Percentiles rank a stretch among this genome's conserved stretches.
Evolutionary conservation across 2,888 invertebrate species (phyloP).

Genomic region (Dorcus parallelipipedus): DNA sequence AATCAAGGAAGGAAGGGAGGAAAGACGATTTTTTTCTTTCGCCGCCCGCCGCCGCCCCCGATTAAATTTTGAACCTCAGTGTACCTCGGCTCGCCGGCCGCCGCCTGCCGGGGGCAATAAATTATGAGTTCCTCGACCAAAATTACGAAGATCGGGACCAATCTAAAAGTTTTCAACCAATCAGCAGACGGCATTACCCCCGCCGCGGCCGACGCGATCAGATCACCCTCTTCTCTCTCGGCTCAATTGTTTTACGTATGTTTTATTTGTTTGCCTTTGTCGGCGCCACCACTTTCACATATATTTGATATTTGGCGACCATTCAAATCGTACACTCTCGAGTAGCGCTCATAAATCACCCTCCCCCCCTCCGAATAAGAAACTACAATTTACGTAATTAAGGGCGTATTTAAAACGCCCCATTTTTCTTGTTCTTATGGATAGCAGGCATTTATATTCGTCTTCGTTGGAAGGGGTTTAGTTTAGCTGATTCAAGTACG

Average conservation of each 20-base stretch:
- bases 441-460: too few relatives aligned
- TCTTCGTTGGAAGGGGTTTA: too few relatives aligned
- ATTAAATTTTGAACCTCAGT: conserved; percentile 9
- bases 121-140: conserved; percentile 47
- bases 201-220: conserved; percentile 17
- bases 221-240: conserved; percentile 25
- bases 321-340: conserved; percentile 4
- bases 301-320: conserved; percentile 6
- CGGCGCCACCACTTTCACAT: conserved; percentile 28
- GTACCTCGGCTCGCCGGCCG: conserved; percentile 5
- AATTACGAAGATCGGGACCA: conserved; percentile 46
- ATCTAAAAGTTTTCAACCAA: conserved; percentile 48
- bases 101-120: conserved; percentile 33
- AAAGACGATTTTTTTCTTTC: too few relatives aligned
- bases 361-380: too few relatives aligned
- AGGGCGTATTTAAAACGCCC: too few relatives aligned
- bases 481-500: too few relatives aligned
- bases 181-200: conserved; percentile 39
- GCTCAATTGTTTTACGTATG: conserved; percentile 40
- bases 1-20: background rate
- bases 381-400: too few relatives aligned
- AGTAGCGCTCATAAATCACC: background rate
- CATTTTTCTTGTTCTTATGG: too few relatives aligned
- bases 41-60: too few relatives aligned
- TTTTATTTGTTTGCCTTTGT: conserved; percentile 35